Evolutionary conservation across 2,888 invertebrate genomes (phyloP).

Genomic region (Lycocerus yunnanus): DNA sequence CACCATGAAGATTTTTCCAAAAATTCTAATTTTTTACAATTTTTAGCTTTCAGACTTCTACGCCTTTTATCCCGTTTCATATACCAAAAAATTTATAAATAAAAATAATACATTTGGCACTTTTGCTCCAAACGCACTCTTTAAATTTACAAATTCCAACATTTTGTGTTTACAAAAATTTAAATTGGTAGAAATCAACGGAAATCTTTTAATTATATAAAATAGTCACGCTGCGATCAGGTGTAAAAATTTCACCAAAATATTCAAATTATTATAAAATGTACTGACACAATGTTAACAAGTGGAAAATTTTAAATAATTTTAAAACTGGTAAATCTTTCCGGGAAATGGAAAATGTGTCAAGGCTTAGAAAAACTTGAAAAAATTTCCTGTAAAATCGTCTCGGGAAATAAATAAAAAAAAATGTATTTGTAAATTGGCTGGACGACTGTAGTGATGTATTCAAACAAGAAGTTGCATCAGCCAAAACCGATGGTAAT

Average conservation of each 20-base stretch:
- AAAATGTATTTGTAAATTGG: not conserved
- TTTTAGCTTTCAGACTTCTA: too few relatives aligned
- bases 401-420: not conserved
- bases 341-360: not conserved
- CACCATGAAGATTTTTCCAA: too few relatives aligned
- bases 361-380: not conserved
- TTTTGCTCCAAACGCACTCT: too few relatives aligned
- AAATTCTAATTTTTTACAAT: too few relatives aligned
- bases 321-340: not conserved
- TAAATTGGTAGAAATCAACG: not conserved
- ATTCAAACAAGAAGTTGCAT: slow-evolving; percentile 35
- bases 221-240: not conserved
- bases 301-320: not conserved
- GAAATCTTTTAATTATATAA: not conserved
- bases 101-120: too few relatives aligned
- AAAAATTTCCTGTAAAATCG: not conserved
- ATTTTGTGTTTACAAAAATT: not conserved
- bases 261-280: not conserved
- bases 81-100: too few relatives aligned
- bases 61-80: too few relatives aligned
- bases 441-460: slow-evolving; percentile 30
- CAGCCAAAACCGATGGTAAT: slow-evolving; percentile 25
- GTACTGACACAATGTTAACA: not conserved
- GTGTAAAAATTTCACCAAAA: not conserved
- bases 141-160: too few relatives aligned